Evolutionary conservation across 2,888 invertebrate genomes (phyloP).

Genomic region (Pterobdella sp.): DNA sequence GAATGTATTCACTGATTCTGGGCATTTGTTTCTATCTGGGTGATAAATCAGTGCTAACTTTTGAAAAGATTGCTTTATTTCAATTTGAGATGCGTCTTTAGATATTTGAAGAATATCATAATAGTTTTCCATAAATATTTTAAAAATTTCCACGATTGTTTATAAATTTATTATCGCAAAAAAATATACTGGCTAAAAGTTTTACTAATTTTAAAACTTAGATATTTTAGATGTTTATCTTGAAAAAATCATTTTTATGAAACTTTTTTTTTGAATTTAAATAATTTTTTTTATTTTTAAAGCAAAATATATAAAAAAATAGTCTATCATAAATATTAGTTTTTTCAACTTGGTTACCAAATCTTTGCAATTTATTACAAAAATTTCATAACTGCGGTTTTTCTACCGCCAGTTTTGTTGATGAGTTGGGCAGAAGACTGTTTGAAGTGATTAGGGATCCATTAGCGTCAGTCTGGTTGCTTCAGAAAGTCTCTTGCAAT

Average conservation of each 20-base stretch:
- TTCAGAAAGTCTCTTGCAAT: no score
- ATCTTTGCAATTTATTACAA: no score
- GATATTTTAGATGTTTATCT: neutral
- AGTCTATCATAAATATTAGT: no score
- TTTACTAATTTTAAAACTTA: neutral
- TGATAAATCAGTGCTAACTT: constrained; percentile 22
- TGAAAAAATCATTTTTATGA: neutral
- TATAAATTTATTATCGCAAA: neutral
- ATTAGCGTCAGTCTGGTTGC: no score
- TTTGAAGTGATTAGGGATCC: no score
- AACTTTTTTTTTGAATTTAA: neutral
- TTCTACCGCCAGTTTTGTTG: no score
- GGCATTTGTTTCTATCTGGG: constrained; percentile 4
- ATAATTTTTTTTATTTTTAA: neutral
- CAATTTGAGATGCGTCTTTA: neutral
- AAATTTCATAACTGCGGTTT: no score
- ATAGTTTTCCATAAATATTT: constrained; percentile 27
- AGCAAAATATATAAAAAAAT: no score
- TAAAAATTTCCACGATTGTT: no score
- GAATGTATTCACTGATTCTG: neutral
- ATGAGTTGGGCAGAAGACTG: no score
- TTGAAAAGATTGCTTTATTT: constrained; percentile 26
- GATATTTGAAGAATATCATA: constrained; percentile 8
- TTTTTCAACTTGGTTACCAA: no score
- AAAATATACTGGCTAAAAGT: no score